Base-by-base conservation (phyloP, 2,888 invertebrate genomes). In the Adelphocoris suturalis region DNA sequence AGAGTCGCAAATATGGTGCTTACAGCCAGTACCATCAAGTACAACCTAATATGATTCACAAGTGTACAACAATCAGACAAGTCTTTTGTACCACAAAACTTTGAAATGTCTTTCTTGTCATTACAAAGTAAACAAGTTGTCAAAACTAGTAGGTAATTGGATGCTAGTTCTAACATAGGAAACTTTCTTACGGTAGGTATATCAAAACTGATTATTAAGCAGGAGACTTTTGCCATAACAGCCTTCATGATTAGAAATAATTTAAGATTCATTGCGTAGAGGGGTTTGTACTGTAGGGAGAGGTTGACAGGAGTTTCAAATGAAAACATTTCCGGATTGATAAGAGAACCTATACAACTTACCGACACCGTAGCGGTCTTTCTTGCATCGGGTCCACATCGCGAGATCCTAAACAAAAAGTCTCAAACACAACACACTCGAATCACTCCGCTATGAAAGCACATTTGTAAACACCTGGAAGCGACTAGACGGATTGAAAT, bases 291-390 rank as follows among this genome's bases (percentile, higher is more conserved):
- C 7, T 37, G 52, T 52, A 11, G 52, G 19, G 27, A 16, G 76
- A 27, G 76, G 16, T 78, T 46, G 78, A 78, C 78, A 78, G 78
- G 13, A 19, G 46, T 78, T 13, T 13, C 3, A 78, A 28, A 46
- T 16, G 14, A 0, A 46, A 78, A 46, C 37, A 78, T 37, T 37
- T 68, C 68, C 37, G 14, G 47, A 46, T 4, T 78, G 78, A 78
- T 78, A 82, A 82, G 12, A 82, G n/a, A 52, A 14, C 28, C 52
- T n/a, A 4, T 37, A 37, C 23, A 4, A 88, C 81, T 80, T 37
- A 88, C 88, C 88, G 46, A 88, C 88, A 19, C 88, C 88, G 88
- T 88, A 88, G 78, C 88, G 88, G 47, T 88, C 80, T 88, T 88
- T 88, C 78, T 88, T 78, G 37, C 55, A 57, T 16, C 81, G 78